A percentile compares a stretch with the other conserved stretches of the same genome.
Conservation (phyloP, 2,888 invertebrate genomes). For the Tenthredo distinguenda region DNA sequence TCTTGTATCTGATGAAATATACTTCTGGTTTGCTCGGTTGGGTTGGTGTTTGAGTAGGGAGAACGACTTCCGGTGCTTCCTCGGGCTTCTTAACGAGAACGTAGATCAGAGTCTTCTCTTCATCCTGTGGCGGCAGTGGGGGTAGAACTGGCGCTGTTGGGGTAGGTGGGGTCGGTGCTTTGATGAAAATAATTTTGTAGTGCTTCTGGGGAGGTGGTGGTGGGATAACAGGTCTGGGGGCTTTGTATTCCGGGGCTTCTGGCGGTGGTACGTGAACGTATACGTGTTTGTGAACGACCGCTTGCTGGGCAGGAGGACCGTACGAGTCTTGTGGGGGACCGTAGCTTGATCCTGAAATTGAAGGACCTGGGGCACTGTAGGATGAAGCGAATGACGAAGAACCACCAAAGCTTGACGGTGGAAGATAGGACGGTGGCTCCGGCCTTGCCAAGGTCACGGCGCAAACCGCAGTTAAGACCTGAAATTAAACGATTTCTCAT, state of each 20-base stretch:
- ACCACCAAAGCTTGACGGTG: slow-evolving; percentile 65
- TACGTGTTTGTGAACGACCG: slow-evolving; percentile 93
- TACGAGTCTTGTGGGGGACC: slow-evolving; percentile 82
- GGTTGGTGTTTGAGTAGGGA: slow-evolving; percentile 90
- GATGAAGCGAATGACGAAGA: slow-evolving; percentile 68
- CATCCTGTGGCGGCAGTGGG: slow-evolving; percentile 87
- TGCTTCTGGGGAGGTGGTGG: slow-evolving; percentile 86
- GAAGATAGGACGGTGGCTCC: slow-evolving; percentile 82
- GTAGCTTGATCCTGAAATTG: slow-evolving; percentile 78
- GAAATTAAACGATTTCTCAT: slow-evolving; percentile 38
- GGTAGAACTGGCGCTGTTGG: slow-evolving; percentile 79
- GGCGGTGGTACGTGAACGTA: slow-evolving; percentile 95
- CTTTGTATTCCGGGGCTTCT: slow-evolving; percentile 87
- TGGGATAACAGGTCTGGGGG: slow-evolving; percentile 81
- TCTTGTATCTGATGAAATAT: slow-evolving; percentile 94
- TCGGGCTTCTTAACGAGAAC: slow-evolving; percentile 94
- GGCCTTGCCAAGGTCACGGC: slow-evolving; percentile 77
- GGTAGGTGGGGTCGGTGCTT: slow-evolving; percentile 81
- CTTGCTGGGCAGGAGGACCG: slow-evolving; percentile 86
- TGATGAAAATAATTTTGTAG: slow-evolving; percentile 92
- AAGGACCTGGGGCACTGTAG: slow-evolving; percentile 63
- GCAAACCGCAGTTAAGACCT: slow-evolving; percentile 46
- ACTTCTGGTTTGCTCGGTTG: slow-evolving; percentile 94
- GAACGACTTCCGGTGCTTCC: slow-evolving; percentile 88
- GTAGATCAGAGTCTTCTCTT: slow-evolving; percentile 93